Evolutionary conservation across 2,113 vertebrate species (phyloP), one percentile per base, ranked within the genome.

Genomic region (Odocoileus hemionus): DNA sequence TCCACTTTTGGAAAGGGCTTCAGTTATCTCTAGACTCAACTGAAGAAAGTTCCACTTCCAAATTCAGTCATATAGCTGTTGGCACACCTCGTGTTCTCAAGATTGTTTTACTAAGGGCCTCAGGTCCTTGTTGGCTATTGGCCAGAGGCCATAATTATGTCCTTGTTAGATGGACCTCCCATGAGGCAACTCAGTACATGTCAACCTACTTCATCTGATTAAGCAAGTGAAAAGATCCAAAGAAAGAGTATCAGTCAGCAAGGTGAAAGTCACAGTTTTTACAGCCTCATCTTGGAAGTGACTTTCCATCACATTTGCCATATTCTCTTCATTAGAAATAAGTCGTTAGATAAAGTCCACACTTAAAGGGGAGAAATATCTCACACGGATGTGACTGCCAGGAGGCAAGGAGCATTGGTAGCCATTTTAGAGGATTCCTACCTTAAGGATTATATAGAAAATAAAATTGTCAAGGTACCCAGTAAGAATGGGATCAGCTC

Each of bases 311-410:
- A 28, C 21, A 30, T 85, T 85, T 82, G 36, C 47, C 55, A 16
- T 70, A 67, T 33, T 91, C 14, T 84, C 14, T 52, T 95, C 52
- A 33, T 93, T 70, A 52, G 25, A 96, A 80, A 13, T 4, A 79
- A 87, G 28, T n/a, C 45, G 19, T 19, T 80, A 67, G 26, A 3
- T 14, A 54, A 2, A 82, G 19, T 9, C 13, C 25, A 47, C 33
- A 55, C 30, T 64, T 80, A 43, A 47, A 26, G 5, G 16, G 13
- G 76, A 36, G 6, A 10, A 6, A 36, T 23, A 58, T 87, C 17
- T 78, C 21, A 25, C 33, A 45, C 87, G 13, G 23, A 7, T 60
- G 3, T 61, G 54, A 86, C 36, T 54, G 4, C 13, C 21, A 60
- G 36, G 43, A 43, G 4, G 17, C 36, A 79, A n/a, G 26, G 33